Evolutionary conservation across 2,113 vertebrate species (phyloP).

Genomic region (Microcebus ravelobensis): DNA sequence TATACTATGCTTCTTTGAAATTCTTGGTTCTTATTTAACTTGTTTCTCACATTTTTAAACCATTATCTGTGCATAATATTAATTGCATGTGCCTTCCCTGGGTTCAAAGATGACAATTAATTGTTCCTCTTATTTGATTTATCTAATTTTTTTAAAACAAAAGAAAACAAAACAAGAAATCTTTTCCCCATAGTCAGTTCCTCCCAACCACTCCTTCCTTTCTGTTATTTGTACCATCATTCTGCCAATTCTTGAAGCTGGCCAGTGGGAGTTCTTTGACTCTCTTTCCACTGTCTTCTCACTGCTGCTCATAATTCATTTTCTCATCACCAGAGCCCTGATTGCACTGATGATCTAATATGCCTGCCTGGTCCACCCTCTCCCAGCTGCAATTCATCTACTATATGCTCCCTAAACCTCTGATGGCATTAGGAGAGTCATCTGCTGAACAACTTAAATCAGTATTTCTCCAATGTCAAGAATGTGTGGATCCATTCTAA

Average conservation of each 20-base stretch:
- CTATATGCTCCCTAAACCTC: background rate
- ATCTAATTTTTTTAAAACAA: background rate
- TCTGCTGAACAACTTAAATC: background rate
- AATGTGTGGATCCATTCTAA: background rate
- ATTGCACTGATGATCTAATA: conserved; percentile 16
- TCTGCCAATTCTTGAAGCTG: background rate
- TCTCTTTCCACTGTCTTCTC: background rate
- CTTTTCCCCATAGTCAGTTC: background rate
- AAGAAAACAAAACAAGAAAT: background rate
- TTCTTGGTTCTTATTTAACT: background rate
- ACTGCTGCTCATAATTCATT: background rate
- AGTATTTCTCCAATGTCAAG: background rate
- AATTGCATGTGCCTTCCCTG: background rate
- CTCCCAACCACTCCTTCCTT: background rate
- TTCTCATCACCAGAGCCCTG: background rate
- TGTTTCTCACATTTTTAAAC: background rate
- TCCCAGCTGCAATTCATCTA: background rate
- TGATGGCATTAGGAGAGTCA: background rate
- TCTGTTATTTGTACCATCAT: background rate
- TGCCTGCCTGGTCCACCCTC: background rate
- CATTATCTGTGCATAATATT: background rate
- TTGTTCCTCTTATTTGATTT: background rate
- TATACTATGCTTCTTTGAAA: background rate
- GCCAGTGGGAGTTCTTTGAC: background rate
- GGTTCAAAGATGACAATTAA: background rate